Evolutionary conservation across 2,113 vertebrate genomes (phyloP).

Genomic region (Menura novaehollandiae): DNA sequence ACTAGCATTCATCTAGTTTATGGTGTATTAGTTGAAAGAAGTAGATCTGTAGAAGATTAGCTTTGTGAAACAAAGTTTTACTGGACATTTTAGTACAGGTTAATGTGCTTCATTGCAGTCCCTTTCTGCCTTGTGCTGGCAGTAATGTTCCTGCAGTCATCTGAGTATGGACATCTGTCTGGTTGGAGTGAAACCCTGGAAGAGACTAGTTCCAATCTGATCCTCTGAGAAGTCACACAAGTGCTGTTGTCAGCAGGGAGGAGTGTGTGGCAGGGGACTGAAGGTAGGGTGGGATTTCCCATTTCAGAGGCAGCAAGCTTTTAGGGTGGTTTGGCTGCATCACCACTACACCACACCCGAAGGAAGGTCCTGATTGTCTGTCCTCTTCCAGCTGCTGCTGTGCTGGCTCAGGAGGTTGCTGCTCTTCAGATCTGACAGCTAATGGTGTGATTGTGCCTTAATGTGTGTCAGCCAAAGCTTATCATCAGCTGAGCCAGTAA

Average conservation of each 20-base stretch:
- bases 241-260: conserved; percentile 57
- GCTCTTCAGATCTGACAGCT: background rate
- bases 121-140: background rate
- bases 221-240: background rate
- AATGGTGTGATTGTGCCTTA: background rate
- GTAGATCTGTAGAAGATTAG: background rate
- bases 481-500: background rate
- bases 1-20: background rate
- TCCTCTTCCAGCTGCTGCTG: background rate
- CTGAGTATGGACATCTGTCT: background rate
- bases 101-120: background rate
- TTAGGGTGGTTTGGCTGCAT: conserved; percentile 1
- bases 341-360: background rate
- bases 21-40: background rate
- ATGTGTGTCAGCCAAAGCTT: background rate
- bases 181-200: background rate
- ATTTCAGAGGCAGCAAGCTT: background rate
- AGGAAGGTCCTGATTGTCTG: background rate
- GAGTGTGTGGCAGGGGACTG: background rate
- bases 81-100: background rate
- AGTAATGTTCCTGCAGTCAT: background rate
- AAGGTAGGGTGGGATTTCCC: conserved; percentile 26
- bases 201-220: background rate
- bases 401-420: conserved; percentile 42
- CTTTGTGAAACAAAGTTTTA: background rate